Evolutionary conservation across 2,797 vertebrate genomes (phyloP), one percentile per base, ranked within the genome.

Genomic region (Cyprinella venusta): DNA sequence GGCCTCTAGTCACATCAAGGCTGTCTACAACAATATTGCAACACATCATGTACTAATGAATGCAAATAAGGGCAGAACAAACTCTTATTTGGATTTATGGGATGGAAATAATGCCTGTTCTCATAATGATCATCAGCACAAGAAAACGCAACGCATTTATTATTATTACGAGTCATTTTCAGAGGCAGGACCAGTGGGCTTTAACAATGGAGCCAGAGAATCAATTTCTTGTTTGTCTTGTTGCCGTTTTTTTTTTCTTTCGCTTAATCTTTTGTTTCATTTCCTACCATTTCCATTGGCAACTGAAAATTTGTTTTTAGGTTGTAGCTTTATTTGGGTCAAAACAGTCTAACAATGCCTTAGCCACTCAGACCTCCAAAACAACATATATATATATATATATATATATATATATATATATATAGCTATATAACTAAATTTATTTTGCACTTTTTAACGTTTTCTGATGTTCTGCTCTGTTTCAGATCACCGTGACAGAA

Each of bases 401-500:
- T n/a, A n/a, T n/a, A n/a, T n/a, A n/a, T n/a, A n/a, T n/a, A n/a
- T n/a, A n/a, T n/a, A n/a, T n/a, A n/a, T n/a, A n/a, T n/a, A n/a
- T n/a, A n/a, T n/a, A n/a, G 13, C 45, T 48, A 2, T 38, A 40
- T 76, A 8, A 65, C 64, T 75, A 26, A 69, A 5, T 45, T 48
- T 48, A 15, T 15, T 48, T 15, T 85, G 5, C 18, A 15, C 76
- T 24, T 15, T 36, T 82, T 90, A 86, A 87, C 91, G 64, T 64
- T 89, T 87, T 91, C 71, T 90, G 61, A 84, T 89, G 88, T 91
- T 80, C 80, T 82, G 38, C 89, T 89, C 87, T 93, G 67, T 82
- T 91, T 74, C 92, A 99, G 98, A 98, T 99, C 91, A 97, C 97
- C 65, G 90, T 97, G 88, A 97, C 96, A 87, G 98, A 99, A 93